These are phyloP conservation scores for Carettochelys insculpta DNA, from an alignment of 2,113 vertebrate genomes.

Conservation along the genomic window DNA sequence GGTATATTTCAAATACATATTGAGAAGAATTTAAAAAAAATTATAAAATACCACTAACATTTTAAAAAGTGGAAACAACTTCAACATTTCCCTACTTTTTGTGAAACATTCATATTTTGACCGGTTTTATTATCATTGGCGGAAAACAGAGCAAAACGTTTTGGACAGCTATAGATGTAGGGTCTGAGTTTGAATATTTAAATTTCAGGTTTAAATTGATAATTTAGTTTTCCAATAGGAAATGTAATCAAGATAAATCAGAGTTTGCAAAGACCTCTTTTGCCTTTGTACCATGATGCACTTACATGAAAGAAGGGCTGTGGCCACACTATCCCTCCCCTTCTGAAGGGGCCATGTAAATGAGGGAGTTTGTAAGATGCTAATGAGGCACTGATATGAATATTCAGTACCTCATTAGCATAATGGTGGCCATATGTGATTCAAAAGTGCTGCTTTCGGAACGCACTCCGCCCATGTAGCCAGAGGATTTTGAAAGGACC, in stretches of 20 bases:
- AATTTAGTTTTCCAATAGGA: not conserved
- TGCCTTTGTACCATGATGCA: not conserved
- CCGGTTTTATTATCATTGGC: not conserved
- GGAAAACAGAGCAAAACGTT: not conserved
- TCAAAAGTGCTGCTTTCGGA: too few species aligned
- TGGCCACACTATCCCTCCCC: too few species aligned
- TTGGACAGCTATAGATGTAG: not conserved
- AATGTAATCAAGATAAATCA: not conserved
- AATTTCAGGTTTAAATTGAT: not conserved
- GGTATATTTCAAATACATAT: not conserved
- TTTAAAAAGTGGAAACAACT: not conserved
- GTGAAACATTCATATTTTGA: not conserved
- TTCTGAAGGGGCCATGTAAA: too few species aligned
- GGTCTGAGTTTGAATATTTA: not conserved
- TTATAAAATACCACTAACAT: not conserved
- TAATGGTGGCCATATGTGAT: too few species aligned
- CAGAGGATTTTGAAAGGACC: too few species aligned
- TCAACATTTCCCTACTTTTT: not conserved
- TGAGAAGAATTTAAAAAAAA: not conserved
- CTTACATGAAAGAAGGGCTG: not conserved
- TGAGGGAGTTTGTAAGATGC: too few species aligned
- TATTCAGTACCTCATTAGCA: too few species aligned
- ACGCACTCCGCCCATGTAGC: too few species aligned
- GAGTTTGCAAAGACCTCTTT: not conserved
- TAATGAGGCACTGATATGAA: too few species aligned